These are phyloP conservation scores for Thereuonema tuberculata DNA, from an alignment of 1,140 invertebrate species.

Conservation along the genomic window DNA sequence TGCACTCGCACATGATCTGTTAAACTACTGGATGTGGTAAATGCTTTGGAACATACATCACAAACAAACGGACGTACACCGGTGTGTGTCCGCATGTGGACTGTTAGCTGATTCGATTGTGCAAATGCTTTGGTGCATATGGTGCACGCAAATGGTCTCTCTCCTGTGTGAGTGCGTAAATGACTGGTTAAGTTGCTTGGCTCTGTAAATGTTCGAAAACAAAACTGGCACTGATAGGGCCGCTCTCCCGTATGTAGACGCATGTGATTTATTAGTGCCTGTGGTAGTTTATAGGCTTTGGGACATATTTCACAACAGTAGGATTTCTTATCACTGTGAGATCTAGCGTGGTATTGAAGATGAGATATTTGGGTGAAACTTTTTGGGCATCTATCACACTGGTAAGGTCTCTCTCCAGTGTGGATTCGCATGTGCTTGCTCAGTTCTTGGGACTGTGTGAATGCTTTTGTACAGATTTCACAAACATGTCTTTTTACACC, in stretches of 20 bases:
- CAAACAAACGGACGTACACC: too few species aligned
- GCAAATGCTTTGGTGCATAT: too few species aligned
- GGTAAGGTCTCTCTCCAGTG: conserved; percentile 21
- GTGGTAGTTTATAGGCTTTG: neutral
- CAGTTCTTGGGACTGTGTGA: conserved; percentile 21
- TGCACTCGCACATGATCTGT: too few species aligned
- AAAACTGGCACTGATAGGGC: too few species aligned
- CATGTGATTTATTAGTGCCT: conserved; percentile 12
- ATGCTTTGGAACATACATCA: too few species aligned
- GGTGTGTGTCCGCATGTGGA: too few species aligned
- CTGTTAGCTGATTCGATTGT: too few species aligned
- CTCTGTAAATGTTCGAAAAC: too few species aligned
- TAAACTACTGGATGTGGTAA: too few species aligned
- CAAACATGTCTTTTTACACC: conserved; percentile 16
- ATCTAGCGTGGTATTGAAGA: neutral
- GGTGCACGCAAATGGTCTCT: too few species aligned
- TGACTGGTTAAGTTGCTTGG: too few species aligned
- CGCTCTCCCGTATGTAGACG: conserved; percentile 27
- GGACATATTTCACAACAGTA: neutral
- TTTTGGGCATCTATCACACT: conserved; percentile 18
- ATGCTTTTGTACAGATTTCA: conserved; percentile 13
- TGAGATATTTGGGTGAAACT: neutral
- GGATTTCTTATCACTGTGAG: neutral
- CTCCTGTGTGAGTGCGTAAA: too few species aligned
- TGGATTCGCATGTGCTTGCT: conserved; percentile 29